Evolutionary conservation across 2,888 invertebrate genomes (phyloP).

Genomic region (Lochmaea crataegi): DNA sequence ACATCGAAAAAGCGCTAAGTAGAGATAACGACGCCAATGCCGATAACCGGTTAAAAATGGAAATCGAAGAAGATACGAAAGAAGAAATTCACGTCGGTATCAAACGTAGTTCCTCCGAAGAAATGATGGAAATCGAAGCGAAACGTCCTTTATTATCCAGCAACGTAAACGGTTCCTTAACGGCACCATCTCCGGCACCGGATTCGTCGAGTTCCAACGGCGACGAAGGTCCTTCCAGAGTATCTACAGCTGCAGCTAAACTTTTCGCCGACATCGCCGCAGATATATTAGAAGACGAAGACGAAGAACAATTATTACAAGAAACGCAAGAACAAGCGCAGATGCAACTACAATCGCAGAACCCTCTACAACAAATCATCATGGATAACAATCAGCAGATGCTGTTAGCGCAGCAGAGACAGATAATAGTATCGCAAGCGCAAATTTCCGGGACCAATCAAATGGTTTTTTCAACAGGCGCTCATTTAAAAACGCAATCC

Average conservation of each 20-base stretch:
- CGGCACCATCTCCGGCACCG: constrained; percentile 66
- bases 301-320: constrained; percentile 67
- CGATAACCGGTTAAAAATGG: constrained; percentile 28
- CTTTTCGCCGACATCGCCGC: constrained; percentile 87
- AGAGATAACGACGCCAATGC: constrained; percentile 55
- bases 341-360: constrained; percentile 41
- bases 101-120: constrained; percentile 62
- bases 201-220: constrained; percentile 66
- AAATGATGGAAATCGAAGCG: constrained; percentile 64
- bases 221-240: constrained; percentile 70
- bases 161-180: constrained; percentile 56
- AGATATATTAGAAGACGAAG: constrained; percentile 86
- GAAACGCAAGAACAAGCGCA: constrained; percentile 50
- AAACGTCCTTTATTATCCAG: constrained; percentile 62
- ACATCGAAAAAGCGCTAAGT: constrained; percentile 68
- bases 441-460: constrained; percentile 54
- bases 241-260: constrained; percentile 87
- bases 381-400: constrained; percentile 62
- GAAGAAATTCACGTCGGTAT: constrained; percentile 51
- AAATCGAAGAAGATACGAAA: constrained; percentile 36
- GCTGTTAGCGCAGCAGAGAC: constrained; percentile 64
- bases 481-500: constrained; percentile 60
- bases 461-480: constrained; percentile 56
- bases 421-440: constrained; percentile 67
- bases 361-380: constrained; percentile 56